Conservation (phyloP, 2,113 vertebrate genomes). For the Elachura formosa region DNA sequence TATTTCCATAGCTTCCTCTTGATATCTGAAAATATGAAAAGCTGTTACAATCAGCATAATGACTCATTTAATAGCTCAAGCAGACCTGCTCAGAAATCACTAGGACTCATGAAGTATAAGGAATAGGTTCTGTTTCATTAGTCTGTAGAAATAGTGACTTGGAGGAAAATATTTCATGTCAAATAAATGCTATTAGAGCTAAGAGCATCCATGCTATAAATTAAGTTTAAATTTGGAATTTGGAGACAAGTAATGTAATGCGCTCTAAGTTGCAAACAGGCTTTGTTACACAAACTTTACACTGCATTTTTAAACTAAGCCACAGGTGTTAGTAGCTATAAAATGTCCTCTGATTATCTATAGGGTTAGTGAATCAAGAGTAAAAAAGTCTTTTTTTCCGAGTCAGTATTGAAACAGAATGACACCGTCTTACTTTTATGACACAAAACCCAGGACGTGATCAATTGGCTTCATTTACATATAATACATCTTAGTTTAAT, state of each 20-base stretch:
- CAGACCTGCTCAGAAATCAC: background rate
- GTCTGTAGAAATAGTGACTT: background rate
- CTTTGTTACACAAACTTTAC: background rate
- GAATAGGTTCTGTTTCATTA: background rate
- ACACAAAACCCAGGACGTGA: background rate
- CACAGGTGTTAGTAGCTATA: background rate
- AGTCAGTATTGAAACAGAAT: background rate
- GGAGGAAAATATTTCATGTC: background rate
- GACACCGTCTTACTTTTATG: background rate
- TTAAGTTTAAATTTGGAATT: background rate
- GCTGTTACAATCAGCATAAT: background rate
- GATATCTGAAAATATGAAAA: background rate
- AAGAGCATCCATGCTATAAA: background rate
- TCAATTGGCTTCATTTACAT: background rate
- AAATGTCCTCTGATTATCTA: background rate
- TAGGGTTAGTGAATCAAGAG: background rate
- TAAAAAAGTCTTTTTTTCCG: background rate
- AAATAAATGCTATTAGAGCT: background rate
- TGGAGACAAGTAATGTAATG: background rate
- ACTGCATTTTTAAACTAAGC: background rate
- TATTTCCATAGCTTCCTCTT: background rate
- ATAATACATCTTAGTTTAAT: background rate
- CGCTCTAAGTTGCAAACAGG: background rate
- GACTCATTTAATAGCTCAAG: background rate
- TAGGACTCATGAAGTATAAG: background rate